These are phyloP conservation scores for Phyllostomus discolor DNA, from an alignment of 2,113 vertebrate genomes.

Conservation along the genomic window DNA sequence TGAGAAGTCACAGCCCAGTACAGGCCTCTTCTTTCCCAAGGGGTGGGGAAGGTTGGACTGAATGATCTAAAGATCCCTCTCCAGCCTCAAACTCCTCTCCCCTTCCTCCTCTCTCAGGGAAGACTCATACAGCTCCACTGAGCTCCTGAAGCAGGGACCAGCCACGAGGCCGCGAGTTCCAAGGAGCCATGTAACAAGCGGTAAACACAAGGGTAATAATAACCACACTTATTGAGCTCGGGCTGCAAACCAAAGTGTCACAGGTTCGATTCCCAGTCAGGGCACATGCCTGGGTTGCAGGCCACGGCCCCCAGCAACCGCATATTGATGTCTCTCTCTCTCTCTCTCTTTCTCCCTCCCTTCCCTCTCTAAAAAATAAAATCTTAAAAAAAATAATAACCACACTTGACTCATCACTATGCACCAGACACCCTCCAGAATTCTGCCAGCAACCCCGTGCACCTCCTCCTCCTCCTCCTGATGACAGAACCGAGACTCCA, in stretches of 20 bases:
- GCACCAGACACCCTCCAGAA: neutral
- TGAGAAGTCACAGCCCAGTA: neutral
- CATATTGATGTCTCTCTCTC: too few relatives aligned
- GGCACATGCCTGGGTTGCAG: too few relatives aligned
- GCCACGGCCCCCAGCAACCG: too few relatives aligned
- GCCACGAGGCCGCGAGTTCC: neutral
- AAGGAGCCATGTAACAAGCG: neutral
- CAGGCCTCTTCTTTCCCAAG: neutral
- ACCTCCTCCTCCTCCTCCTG: neutral
- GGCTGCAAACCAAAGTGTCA: too few relatives aligned
- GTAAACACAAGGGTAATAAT: neutral
- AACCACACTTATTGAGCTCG: too few relatives aligned
- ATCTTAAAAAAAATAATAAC: too few relatives aligned
- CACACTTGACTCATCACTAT: fast-evolving
- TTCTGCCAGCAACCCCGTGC: neutral
- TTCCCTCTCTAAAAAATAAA: too few relatives aligned
- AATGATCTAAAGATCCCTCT: neutral
- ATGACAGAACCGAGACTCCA: neutral
- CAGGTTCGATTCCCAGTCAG: too few relatives aligned
- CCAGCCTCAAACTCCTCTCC: neutral
- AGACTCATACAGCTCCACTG: fast-evolving
- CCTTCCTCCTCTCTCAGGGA: neutral
- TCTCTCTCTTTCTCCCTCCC: too few relatives aligned
- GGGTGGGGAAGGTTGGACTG: neutral
- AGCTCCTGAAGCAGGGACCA: neutral